Conservation (phyloP, 1,140 invertebrate genomes). For the Melitaea cinxia region DNA sequence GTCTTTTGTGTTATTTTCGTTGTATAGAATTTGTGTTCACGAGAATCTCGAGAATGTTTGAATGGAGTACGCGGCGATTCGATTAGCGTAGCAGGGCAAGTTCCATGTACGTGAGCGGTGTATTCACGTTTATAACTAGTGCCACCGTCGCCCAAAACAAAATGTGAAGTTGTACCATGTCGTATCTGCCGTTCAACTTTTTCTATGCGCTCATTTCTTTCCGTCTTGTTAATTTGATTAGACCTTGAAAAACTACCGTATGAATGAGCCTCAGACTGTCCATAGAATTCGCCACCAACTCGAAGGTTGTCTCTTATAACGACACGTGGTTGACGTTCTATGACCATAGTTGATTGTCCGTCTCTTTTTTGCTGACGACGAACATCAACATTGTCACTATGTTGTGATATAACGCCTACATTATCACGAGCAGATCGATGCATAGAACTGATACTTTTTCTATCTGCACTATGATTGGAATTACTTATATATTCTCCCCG, state of each 20-base stretch:
- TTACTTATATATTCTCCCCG: conserved; percentile 86
- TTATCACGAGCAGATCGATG: conserved; percentile 84
- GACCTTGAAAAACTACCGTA: conserved; percentile 85
- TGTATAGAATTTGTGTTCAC: conserved; percentile 91
- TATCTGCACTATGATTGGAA: conserved; percentile 85
- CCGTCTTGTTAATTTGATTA: conserved; percentile 74
- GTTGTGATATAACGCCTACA: conserved; percentile 73
- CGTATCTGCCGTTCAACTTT: conserved; percentile 81
- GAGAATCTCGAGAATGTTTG: conserved; percentile 90
- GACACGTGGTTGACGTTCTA: conserved; percentile 82
- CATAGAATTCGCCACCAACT: conserved; percentile 87
- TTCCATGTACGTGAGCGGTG: conserved; percentile 85
- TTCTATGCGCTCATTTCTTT: conserved; percentile 75
- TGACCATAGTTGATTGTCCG: conserved; percentile 70
- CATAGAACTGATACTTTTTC: conserved; percentile 88
- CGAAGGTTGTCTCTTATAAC: conserved; percentile 84
- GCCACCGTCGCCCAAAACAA: conserved; percentile 86
- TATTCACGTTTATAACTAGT: conserved; percentile 91
- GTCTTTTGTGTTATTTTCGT: conserved; percentile 78
- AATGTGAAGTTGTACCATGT: conserved; percentile 86
- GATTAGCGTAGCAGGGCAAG: conserved; percentile 89
- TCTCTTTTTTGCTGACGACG: conserved; percentile 75
- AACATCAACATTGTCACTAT: conserved; percentile 68
- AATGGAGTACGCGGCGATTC: conserved; percentile 88
- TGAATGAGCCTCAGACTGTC: conserved; percentile 82